Percentiles rank a stretch among this genome's conserved stretches.
Evolutionary conservation across 2,113 vertebrate species (phyloP).

Genomic region (Athene noctua): DNA sequence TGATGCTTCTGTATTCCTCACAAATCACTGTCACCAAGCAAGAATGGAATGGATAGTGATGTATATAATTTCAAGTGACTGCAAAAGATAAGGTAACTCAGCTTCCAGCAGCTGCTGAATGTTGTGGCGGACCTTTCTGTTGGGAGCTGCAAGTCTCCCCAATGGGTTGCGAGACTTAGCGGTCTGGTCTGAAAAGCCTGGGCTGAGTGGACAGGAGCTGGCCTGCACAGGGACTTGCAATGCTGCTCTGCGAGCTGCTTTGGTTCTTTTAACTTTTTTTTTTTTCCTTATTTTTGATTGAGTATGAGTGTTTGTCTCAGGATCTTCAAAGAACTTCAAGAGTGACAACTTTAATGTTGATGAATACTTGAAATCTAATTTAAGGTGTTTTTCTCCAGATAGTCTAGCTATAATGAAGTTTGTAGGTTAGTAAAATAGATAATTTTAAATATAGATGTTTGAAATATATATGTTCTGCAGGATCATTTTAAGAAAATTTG

Average conservation of each 20-base stretch:
- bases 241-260: background rate
- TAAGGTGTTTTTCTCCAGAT: constrained; percentile 10
- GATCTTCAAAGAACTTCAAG: background rate
- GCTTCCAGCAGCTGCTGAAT: background rate
- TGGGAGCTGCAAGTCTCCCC: background rate
- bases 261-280: no score
- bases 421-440: background rate
- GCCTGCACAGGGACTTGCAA: background rate
- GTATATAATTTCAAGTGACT: background rate
- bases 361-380: constrained; percentile 37
- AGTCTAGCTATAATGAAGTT: constrained; percentile 20
- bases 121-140: background rate
- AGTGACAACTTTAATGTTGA: background rate
- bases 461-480: background rate
- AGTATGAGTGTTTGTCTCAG: background rate
- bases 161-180: background rate
- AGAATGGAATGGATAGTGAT: background rate
- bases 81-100: background rate
- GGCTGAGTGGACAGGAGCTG: background rate
- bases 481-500: background rate
- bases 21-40: background rate
- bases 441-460: background rate
- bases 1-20: background rate
- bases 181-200: background rate
- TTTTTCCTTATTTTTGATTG: background rate